A percentile compares a stretch with the other conserved stretches of the same genome.
Conservation (phyloP, 1,140 invertebrate genomes). For the Ganaspis sp. region DNA sequence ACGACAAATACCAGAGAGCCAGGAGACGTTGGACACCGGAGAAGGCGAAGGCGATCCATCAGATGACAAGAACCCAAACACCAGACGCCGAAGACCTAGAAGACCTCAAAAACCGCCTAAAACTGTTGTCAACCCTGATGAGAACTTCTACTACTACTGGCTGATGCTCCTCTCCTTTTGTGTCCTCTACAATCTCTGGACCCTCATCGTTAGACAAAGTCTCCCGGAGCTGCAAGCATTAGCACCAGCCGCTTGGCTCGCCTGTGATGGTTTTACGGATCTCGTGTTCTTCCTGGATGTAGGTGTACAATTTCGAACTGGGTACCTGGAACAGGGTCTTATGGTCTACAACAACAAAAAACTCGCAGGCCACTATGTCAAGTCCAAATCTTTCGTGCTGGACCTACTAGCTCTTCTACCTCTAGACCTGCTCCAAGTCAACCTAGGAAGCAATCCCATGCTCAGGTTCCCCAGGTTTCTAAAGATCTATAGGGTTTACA, state of each 20-base stretch:
- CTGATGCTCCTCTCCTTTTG: constrained; percentile 91
- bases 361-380: constrained; percentile 91
- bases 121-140: constrained; percentile 95
- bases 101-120: constrained; percentile 81
- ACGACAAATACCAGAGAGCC: constrained; percentile 90
- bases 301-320: constrained; percentile 93
- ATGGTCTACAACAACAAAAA: constrained; percentile 95
- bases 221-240: constrained; percentile 90
- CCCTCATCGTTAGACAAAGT: constrained; percentile 94
- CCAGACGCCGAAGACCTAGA: constrained; percentile 79
- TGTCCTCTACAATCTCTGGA: constrained; percentile 97
- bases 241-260: constrained; percentile 85
- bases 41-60: constrained; percentile 80
- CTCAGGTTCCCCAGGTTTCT: constrained; percentile 89
- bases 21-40: constrained; percentile 83
- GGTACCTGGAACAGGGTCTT: constrained; percentile 96
- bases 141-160: constrained; percentile 97
- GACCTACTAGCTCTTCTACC: constrained; percentile 91
- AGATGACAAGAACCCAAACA: constrained; percentile 77
- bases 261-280: constrained; percentile 90
- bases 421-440: constrained; percentile 89
- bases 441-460: constrained; percentile 87
- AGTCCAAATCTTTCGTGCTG: constrained; percentile 89
- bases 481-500: constrained; percentile 92
- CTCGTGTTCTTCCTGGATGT: constrained; percentile 92